Percentiles rank a stretch among this genome's conserved stretches.
These are phyloP conservation scores for Thaumetopoea pityocampa DNA, from an alignment of 1,140 invertebrate species.

Conservation along the genomic window DNA sequence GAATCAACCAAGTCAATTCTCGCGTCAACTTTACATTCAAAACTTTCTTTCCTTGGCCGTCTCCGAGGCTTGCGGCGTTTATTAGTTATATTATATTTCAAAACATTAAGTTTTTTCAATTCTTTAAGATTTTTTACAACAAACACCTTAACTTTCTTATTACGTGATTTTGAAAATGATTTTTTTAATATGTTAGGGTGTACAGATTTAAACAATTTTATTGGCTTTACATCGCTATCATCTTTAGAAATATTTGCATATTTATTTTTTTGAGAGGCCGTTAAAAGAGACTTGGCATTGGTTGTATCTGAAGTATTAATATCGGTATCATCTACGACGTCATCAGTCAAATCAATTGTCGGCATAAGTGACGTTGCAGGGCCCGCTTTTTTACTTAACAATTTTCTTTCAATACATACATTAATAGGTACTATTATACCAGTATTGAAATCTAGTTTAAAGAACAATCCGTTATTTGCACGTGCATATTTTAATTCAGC, in stretches of 20 bases:
- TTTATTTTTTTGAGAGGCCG: too few relatives aligned
- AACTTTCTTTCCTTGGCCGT: too few relatives aligned
- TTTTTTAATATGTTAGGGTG: not conserved
- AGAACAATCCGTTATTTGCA: constrained; percentile 36
- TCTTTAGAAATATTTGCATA: too few relatives aligned
- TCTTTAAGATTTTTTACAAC: too few relatives aligned
- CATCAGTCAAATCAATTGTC: constrained; percentile 39
- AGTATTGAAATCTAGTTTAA: constrained; percentile 40
- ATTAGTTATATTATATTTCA: too few relatives aligned
- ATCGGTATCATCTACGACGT: constrained; percentile 7
- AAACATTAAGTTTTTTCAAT: too few relatives aligned
- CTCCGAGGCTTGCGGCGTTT: too few relatives aligned
- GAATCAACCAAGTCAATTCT: not conserved
- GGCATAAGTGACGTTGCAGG: not conserved
- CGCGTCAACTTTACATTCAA: too few relatives aligned
- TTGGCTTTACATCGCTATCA: not conserved
- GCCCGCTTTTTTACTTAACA: constrained; percentile 25
- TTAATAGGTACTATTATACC: constrained; percentile 39
- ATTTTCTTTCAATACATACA: constrained; percentile 36
- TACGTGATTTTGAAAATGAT: too few relatives aligned
- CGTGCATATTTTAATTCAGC: constrained; percentile 41
- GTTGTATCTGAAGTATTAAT: too few relatives aligned
- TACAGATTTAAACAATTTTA: constrained; percentile 2
- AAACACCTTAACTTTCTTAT: too few relatives aligned
- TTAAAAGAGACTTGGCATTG: too few relatives aligned